Percentiles rank a stretch among this genome's conserved stretches.
These are phyloP conservation scores for Cydia fagiglandana DNA, from an alignment of 1,140 invertebrate species.

Conservation along the genomic window DNA sequence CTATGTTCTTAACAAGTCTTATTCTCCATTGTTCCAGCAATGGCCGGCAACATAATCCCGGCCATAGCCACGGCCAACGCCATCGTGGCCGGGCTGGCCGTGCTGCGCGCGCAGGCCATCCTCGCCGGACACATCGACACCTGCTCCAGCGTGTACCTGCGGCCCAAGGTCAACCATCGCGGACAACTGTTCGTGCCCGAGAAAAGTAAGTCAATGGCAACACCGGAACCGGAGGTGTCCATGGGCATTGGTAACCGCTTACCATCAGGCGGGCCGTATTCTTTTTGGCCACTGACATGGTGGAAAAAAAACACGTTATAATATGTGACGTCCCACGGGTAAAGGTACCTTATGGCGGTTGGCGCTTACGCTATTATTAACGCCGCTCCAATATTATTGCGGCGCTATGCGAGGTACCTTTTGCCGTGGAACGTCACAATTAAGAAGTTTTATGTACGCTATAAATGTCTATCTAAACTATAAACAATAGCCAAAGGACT, in stretches of 20 bases:
- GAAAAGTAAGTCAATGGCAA: slow-evolving; percentile 71
- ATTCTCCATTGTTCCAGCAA: slow-evolving; percentile 83
- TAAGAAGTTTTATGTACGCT: too few relatives aligned
- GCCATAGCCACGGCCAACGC: slow-evolving; percentile 99
- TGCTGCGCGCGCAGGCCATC: slow-evolving; percentile 93
- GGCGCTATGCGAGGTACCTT: too few relatives aligned
- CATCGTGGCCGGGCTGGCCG: slow-evolving; percentile 96
- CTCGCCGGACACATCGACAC: slow-evolving; percentile 84
- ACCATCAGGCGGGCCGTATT: not conserved
- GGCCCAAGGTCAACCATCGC: slow-evolving; percentile 84
- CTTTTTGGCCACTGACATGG: too few relatives aligned
- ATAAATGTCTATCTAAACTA: too few relatives aligned
- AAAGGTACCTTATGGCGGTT: too few relatives aligned
- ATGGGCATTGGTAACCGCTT: not conserved
- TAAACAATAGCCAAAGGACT: too few relatives aligned
- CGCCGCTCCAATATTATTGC: too few relatives aligned
- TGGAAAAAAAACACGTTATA: too few relatives aligned
- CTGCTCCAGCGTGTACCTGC: slow-evolving; percentile 88
- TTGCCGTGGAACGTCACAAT: too few relatives aligned
- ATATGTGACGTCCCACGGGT: too few relatives aligned
- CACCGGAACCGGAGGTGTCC: not conserved
- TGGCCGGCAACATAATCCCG: slow-evolving; percentile 99
- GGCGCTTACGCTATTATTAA: too few relatives aligned
- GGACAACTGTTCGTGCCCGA: slow-evolving; percentile 86
- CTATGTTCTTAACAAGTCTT: not conserved